Base-by-base conservation (phyloP, 2,113 vertebrate species). In the Rhabdomys dilectus region DNA sequence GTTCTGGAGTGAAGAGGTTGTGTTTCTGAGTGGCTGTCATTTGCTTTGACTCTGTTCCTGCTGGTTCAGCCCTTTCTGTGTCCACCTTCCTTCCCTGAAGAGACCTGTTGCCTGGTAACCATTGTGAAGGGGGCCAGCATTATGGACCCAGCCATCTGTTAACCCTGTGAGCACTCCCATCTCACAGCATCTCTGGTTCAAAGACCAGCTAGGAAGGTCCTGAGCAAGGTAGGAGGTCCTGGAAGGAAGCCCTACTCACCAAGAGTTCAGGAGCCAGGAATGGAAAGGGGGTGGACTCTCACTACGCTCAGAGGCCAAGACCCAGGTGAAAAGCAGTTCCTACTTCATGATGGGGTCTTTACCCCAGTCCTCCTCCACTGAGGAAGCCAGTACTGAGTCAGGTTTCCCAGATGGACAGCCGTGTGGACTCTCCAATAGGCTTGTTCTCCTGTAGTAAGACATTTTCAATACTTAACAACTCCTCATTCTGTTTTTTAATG, bases 21-120 rank as follows among this genome's bases (percentile, higher is more conserved):
- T 98, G 96, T 64, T 93, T 97, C 91, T 90, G 93, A 51, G 96
- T 56, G 5, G 96, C 89, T 85, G 93, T 91, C 98, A 97, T 98
- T 42, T 66, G 85, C 89, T 85, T 90, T 68, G 24, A 36, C 19
- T 68, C 64, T 2, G 34, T 56, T 34, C 29, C 22, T 12, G 48
- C 73, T 64, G 62, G 84, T 76, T 53, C 81, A 39, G 42, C 2
- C 12, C 78, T 45, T 84, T 42, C n/a, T 21, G 45, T 17, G 34
- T 17, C 91, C 12, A 24, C 53, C 31, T 29, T 70, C 78, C n/a
- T 68, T 34, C 51, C 36, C n/a, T 16, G 51, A 53, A 84, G 73
- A 58, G 80, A 51, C 73, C 75, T 8, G 88, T 94, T 89, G 76
- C 97, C 75, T 12, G 93, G 96, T 84, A 95, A 97, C 97, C 94